phyloP scores from a whole-genome alignment of 2,113 vertebrate species.

The Emydura subglobosa region DNA sequence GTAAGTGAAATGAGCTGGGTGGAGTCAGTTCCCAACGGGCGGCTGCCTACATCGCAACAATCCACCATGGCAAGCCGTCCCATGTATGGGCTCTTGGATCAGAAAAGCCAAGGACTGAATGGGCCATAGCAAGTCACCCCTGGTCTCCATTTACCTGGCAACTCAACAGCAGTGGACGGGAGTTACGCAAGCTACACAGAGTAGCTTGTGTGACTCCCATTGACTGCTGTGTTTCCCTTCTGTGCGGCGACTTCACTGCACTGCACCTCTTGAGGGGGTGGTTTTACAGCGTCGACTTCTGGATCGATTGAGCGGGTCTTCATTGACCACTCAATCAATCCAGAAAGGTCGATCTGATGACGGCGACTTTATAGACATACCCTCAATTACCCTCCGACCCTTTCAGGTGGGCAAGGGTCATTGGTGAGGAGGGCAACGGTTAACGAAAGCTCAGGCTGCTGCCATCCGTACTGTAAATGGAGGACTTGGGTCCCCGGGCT shows the following conservation, averaged over 20 bases:
- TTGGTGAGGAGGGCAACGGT: neutral
- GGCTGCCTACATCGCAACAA: neutral
- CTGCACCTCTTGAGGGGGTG: too few relatives aligned
- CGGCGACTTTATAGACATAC: too few relatives aligned
- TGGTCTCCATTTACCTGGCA: too few relatives aligned
- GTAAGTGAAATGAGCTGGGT: neutral
- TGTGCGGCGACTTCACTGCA: too few relatives aligned
- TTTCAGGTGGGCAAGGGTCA: neutral
- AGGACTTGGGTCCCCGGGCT: neutral
- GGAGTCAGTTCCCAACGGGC: neutral
- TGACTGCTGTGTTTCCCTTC: too few relatives aligned
- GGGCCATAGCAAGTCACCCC: neutral
- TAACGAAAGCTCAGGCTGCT: neutral
- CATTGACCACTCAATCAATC: too few relatives aligned
- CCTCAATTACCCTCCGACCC: neutral
- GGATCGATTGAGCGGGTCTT: too few relatives aligned
- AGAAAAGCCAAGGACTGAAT: neutral
- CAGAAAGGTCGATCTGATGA: too few relatives aligned
- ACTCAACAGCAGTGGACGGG: too few relatives aligned
- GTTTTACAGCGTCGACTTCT: too few relatives aligned
- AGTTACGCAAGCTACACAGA: too few relatives aligned
- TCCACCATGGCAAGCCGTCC: neutral
- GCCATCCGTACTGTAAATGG: neutral
- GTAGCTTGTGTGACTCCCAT: too few relatives aligned
- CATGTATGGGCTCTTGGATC: fast-evolving